A percentile compares a stretch with the other conserved stretches of the same genome.
Conservation (phyloP, 1,140 invertebrate genomes). For the Nymphalis io region DNA sequence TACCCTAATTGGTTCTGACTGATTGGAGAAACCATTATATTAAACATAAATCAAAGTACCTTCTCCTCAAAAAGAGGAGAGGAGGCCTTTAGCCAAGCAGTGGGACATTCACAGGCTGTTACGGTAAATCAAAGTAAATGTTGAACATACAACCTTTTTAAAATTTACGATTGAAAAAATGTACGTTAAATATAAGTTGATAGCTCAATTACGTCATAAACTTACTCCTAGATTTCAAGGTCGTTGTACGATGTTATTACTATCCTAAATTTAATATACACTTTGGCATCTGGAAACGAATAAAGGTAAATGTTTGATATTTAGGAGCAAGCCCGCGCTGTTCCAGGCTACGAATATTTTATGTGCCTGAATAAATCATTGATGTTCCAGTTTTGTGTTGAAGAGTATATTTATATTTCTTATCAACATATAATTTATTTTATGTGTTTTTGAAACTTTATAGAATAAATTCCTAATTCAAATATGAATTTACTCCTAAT, state of each 20-base stretch:
- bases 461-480: no score
- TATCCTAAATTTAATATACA: conserved; percentile 3
- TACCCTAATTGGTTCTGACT: no score
- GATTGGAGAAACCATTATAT: no score
- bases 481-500: no score
- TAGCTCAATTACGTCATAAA: neutral
- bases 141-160: no score
- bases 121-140: no score
- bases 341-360: conserved; percentile 5
- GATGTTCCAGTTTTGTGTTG: conserved; percentile 1
- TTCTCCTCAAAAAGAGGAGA: no score
- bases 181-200: neutral
- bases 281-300: neutral
- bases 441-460: neutral
- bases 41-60: no score
- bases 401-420: conserved; percentile 6
- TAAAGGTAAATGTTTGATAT: conserved; percentile 7
- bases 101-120: no score
- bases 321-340: conserved; percentile 6
- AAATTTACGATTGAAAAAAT: no score
- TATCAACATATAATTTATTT: neutral
- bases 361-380: conserved; percentile 7
- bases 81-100: no score
- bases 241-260: neutral
- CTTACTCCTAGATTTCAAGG: neutral